Percentiles rank a stretch among this genome's conserved stretches.
phyloP scores from a whole-genome alignment of 2,113 vertebrate species.

The Paradoxurus hermaphroditus region DNA sequence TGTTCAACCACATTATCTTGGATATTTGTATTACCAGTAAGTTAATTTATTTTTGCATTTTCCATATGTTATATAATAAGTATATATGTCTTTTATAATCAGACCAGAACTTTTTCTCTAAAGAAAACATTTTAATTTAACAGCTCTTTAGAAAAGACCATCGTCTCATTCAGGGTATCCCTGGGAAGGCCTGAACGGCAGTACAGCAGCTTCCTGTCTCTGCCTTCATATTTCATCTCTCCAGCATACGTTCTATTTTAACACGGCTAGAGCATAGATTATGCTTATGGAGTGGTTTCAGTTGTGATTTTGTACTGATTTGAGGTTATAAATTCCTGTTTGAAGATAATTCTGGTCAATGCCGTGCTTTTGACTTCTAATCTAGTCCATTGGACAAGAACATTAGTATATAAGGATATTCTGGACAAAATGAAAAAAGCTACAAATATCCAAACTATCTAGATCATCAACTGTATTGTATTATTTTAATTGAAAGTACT shows the following conservation, averaged over 20 bases:
- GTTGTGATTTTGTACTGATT: neutral
- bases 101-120: neutral
- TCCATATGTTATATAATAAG: neutral
- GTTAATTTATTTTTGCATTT: neutral
- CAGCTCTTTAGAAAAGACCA: neutral
- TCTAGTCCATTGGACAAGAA: neutral
- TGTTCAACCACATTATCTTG: neutral
- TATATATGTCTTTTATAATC: neutral
- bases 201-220: rapidly evolving
- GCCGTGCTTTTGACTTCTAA: neutral
- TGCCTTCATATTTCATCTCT: neutral
- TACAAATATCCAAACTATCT: neutral
- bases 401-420: neutral
- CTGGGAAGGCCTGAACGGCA: neutral
- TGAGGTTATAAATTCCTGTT: neutral
- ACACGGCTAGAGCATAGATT: neutral
- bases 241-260: neutral
- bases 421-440: neutral
- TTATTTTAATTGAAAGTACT: neutral
- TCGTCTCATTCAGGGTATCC: neutral
- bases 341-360: neutral
- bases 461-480: neutral
- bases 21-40: neutral
- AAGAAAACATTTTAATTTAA: neutral
- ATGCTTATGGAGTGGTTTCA: neutral